A percentile compares a stretch with the other conserved stretches of the same genome.
phyloP scores from a whole-genome alignment of 2,888 invertebrate species.

The Dermolepida albohirtum region DNA sequence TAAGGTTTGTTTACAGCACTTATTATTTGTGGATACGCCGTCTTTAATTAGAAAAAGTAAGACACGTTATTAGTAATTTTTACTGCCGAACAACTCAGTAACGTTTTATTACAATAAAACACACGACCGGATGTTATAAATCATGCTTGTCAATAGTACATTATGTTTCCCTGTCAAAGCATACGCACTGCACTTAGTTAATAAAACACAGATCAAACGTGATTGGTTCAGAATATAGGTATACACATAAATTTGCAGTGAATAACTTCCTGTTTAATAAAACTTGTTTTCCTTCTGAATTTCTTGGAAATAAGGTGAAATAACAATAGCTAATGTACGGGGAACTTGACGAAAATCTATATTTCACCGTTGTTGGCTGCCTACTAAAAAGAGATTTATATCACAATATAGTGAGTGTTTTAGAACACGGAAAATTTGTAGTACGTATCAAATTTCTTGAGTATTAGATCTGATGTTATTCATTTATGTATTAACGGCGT shows the following conservation, averaged over 20 bases:
- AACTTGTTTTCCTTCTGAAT: not conserved
- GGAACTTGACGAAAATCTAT: too few relatives aligned
- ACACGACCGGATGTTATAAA: constrained; percentile 27
- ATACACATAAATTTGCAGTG: constrained; percentile 11
- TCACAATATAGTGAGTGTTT: too few relatives aligned
- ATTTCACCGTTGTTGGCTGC: too few relatives aligned
- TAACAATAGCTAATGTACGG: too few relatives aligned
- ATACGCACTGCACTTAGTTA: constrained; percentile 1
- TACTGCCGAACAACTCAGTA: constrained; percentile 4
- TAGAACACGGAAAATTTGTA: too few relatives aligned
- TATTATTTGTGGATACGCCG: too few relatives aligned
- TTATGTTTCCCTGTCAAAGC: constrained; percentile 2
- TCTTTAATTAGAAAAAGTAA: too few relatives aligned
- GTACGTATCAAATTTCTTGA: constrained; percentile 5
- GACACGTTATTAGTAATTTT: constrained; percentile 1
- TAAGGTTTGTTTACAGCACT: too few relatives aligned
- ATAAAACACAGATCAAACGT: constrained; percentile 1
- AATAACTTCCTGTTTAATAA: not conserved
- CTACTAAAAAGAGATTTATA: too few relatives aligned
- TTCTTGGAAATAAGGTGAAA: not conserved
- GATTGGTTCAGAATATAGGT: not conserved
- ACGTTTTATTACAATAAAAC: constrained; percentile 22
- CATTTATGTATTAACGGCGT: too few relatives aligned
- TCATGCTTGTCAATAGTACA: constrained; percentile 32
- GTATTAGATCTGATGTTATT: too few relatives aligned